Evolutionary conservation across 1,140 invertebrate genomes (phyloP).

Genomic region (Meloidogyne floridensis): DNA sequence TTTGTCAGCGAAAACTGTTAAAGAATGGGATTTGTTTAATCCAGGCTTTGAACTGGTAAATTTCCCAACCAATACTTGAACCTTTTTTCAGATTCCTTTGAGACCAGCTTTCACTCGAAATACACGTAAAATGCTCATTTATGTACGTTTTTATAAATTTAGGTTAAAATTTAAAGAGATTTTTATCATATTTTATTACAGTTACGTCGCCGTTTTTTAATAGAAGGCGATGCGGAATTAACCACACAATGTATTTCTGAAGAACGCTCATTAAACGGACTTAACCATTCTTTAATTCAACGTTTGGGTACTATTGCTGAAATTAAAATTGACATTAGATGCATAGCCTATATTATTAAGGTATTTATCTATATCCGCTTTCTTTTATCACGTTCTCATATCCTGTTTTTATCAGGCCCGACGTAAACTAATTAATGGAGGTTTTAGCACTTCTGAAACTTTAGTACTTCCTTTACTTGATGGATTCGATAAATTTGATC

Average conservation of each 20-base stretch:
- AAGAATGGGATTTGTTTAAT: conserved; percentile 20
- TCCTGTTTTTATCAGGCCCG: conserved; percentile 3
- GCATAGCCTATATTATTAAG: conserved; percentile 16
- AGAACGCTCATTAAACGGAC: conserved; percentile 21
- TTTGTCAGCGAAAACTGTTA: background rate
- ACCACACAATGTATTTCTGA: conserved; percentile 22
- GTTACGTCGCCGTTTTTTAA: background rate
- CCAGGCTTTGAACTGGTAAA: conserved; percentile 25
- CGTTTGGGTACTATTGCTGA: conserved; percentile 26
- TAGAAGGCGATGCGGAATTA: conserved; percentile 15
- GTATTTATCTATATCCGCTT: background rate
- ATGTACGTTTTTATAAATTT: background rate
- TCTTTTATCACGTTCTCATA: no score
- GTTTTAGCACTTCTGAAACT: conserved; percentile 6
- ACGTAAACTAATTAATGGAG: conserved; percentile 17
- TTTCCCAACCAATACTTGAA: background rate
- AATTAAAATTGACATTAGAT: conserved; percentile 11
- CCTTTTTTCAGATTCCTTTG: conserved; percentile 19
- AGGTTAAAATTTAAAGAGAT: background rate
- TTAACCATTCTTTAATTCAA: conserved; percentile 24
- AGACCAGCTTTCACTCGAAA: background rate
- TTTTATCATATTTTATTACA: no score
- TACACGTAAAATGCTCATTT: background rate
- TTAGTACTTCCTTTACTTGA: conserved; percentile 3
- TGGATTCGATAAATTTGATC: conserved; percentile 10